Percentiles rank a stretch among this genome's conserved stretches.
Evolutionary conservation across 2,797 vertebrate genomes (phyloP).

Genomic region (Vireo griseus): DNA sequence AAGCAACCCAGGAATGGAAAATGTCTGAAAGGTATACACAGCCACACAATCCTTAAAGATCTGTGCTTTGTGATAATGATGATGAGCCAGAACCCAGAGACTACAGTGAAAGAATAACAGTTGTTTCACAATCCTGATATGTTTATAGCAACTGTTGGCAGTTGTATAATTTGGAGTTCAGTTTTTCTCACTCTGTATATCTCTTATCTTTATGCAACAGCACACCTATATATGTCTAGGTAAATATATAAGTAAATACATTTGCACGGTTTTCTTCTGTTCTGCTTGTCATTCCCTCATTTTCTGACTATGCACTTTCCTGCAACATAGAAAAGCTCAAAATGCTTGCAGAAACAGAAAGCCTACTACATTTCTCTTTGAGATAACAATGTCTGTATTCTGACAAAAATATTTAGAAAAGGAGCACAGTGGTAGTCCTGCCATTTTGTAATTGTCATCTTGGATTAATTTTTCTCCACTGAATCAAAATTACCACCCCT

Average conservation of each 20-base stretch:
- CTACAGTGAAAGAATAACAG: background rate
- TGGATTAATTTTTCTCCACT: background rate
- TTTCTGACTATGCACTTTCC: background rate
- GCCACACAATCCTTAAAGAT: background rate
- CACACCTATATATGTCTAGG: background rate
- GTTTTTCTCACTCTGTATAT: background rate
- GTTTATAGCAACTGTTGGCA: background rate
- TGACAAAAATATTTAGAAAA: constrained; percentile 14
- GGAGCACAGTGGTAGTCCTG: background rate
- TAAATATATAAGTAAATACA: background rate
- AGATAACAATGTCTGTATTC: background rate
- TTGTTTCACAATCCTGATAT: background rate
- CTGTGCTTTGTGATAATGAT: background rate
- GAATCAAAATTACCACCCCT: background rate
- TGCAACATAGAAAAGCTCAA: background rate
- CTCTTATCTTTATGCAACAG: background rate
- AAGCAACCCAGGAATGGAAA: background rate
- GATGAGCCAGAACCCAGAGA: background rate
- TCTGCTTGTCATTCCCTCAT: background rate
- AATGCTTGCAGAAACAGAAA: background rate
- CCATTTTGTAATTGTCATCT: background rate
- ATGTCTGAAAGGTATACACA: background rate
- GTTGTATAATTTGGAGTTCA: background rate
- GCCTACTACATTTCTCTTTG: background rate
- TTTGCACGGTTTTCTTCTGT: background rate